phyloP scores from a whole-genome alignment of 2,888 invertebrate genomes.

The Synergus umbraculus region DNA sequence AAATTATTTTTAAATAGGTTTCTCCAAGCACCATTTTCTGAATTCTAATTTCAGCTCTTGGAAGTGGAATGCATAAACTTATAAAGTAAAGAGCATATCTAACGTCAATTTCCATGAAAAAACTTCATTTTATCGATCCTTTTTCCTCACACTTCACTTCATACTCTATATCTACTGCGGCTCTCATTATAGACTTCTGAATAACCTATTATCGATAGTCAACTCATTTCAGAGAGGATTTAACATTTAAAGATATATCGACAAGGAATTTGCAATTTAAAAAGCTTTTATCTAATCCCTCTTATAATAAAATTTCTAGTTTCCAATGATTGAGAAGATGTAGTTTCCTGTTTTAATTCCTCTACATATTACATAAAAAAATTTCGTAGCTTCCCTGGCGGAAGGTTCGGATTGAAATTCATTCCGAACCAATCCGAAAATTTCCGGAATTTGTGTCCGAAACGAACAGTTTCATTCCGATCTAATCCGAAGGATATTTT shows the following conservation, averaged over 20 bases:
- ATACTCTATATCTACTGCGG: neutral
- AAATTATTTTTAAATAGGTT: no score
- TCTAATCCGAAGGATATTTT: no score
- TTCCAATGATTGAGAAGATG: neutral
- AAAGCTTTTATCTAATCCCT: conserved; percentile 14
- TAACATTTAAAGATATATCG: conserved; percentile 12
- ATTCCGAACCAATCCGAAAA: no score
- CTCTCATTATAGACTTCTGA: conserved; percentile 7
- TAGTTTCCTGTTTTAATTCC: neutral
- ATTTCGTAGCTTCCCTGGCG: no score
- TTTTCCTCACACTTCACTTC: neutral
- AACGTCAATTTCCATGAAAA: neutral
- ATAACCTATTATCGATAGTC: neutral
- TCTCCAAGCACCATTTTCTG: no score
- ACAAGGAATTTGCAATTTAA: neutral
- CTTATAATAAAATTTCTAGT: neutral
- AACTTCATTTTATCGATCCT: neutral
- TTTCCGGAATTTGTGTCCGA: no score
- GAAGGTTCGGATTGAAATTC: no score
- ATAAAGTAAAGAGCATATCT: neutral
- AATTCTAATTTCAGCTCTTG: no score
- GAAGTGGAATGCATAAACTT: neutral
- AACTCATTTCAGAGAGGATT: neutral
- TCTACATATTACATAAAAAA: no score
- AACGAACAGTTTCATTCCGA: no score